A percentile compares a stretch with the other conserved stretches of the same genome.
Evolutionary conservation across 2,113 vertebrate genomes (phyloP).

Genomic region (Stomatorhinus ivindoensis): DNA sequence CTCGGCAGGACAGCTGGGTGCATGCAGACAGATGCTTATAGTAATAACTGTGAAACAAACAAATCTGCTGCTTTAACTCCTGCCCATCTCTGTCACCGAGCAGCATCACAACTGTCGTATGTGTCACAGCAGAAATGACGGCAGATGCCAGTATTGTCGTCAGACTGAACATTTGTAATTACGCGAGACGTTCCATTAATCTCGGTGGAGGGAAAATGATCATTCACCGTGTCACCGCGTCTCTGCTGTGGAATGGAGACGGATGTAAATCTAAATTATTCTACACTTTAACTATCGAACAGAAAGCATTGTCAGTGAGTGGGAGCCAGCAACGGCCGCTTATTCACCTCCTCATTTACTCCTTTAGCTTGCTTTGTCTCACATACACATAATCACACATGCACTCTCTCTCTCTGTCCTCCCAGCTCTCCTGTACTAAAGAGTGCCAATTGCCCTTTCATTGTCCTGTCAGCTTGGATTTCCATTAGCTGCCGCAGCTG

Average conservation of each 20-base stretch:
- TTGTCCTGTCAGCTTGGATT: slow-evolving; percentile 24
- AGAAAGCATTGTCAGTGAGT: neutral
- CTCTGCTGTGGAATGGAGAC: neutral
- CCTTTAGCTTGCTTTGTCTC: slow-evolving; percentile 1
- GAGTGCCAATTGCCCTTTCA: slow-evolving; percentile 24
- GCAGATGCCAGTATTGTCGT: slow-evolving; percentile 5
- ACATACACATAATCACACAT: neutral
- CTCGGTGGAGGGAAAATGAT: neutral
- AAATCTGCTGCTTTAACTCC: neutral
- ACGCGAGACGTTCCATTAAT: neutral
- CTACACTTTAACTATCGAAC: slow-evolving; percentile 26
- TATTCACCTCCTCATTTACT: neutral
- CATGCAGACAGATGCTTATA: neutral
- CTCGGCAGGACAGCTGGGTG: neutral
- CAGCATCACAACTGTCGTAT: neutral
- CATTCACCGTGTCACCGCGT: neutral
- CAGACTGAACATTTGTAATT: neutral
- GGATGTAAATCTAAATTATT: slow-evolving; percentile 20
- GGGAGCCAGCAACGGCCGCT: neutral
- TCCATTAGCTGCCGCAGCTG: slow-evolving; percentile 15
- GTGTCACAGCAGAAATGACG: neutral
- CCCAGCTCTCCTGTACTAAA: slow-evolving; percentile 22
- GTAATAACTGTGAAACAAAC: neutral
- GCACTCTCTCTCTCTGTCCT: neutral
- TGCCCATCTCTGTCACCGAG: neutral